Evolutionary conservation across 2,888 invertebrate species (phyloP).

Genomic region (Augochlorella aurata): DNA sequence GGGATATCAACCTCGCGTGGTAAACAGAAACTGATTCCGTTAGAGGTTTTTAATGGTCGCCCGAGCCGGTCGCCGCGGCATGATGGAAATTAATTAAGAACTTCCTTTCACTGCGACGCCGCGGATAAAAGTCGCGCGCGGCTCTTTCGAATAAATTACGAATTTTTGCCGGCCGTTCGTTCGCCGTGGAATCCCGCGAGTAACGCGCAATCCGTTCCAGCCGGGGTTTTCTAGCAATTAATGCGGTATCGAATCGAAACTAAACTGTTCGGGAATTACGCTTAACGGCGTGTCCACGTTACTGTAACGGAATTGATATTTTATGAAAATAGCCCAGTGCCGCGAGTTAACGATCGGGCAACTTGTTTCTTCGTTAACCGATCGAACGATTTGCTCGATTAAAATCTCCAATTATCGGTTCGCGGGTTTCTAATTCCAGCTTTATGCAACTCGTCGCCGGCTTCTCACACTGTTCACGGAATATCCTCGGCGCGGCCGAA

Average conservation of each 20-base stretch:
- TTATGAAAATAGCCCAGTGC: background rate
- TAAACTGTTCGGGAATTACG: conserved; percentile 3
- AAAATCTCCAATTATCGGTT: background rate
- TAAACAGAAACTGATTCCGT: conserved; percentile 47
- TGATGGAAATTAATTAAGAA: conserved; percentile 16
- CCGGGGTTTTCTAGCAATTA: background rate
- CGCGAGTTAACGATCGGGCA: background rate
- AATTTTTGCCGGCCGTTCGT: background rate
- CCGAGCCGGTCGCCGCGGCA: background rate
- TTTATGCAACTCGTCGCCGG: background rate
- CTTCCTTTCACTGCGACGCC: conserved; percentile 7
- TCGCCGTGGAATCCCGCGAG: background rate
- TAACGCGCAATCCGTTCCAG: background rate
- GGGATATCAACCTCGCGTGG: conserved; percentile 20
- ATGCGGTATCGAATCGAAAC: background rate
- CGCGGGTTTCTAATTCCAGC: background rate
- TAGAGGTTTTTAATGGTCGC: conserved; percentile 29
- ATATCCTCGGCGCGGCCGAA: background rate
- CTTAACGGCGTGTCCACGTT: background rate
- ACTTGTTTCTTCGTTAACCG: background rate
- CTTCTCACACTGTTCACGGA: background rate
- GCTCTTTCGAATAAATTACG: background rate
- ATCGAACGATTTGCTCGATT: background rate
- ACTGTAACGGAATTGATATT: background rate
- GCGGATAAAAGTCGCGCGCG: background rate